Evolutionary conservation across 2,797 vertebrate species (phyloP).

Genomic region (Nothura maculosa): DNA sequence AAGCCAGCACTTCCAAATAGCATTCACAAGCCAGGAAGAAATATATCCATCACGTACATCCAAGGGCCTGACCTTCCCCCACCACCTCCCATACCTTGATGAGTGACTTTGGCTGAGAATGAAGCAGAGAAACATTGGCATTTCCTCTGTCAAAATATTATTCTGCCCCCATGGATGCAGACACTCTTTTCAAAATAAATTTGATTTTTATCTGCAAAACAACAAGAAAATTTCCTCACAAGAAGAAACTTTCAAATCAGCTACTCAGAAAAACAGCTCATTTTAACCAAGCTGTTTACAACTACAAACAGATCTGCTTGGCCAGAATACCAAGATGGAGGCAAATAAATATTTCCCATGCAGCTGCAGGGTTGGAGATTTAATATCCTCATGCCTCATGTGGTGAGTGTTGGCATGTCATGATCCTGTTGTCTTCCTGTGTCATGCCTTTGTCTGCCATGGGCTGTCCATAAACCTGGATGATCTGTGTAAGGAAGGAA

Average conservation of each 20-base stretch:
- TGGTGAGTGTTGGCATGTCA: background rate
- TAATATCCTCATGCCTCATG: background rate
- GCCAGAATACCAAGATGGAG: slow-evolving; percentile 24
- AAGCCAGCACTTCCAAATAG: slow-evolving; percentile 31
- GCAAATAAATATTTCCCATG: slow-evolving; percentile 31
- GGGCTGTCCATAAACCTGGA: background rate
- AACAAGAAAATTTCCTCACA: slow-evolving; percentile 64
- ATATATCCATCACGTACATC: slow-evolving; percentile 5
- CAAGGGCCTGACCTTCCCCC: slow-evolving; percentile 27
- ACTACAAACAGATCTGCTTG: slow-evolving; percentile 45
- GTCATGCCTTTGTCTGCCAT: background rate
- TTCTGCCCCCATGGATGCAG: slow-evolving; percentile 52
- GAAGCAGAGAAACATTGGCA: slow-evolving; percentile 54
- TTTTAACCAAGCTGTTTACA: slow-evolving; percentile 52
- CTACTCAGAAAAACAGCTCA: slow-evolving; percentile 24
- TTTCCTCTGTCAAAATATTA: slow-evolving; percentile 70
- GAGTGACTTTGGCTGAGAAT: slow-evolving; percentile 35
- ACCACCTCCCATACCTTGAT: slow-evolving; percentile 52
- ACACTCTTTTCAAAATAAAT: slow-evolving; percentile 57
- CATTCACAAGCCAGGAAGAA: slow-evolving; percentile 23
- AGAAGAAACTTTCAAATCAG: slow-evolving; percentile 51
- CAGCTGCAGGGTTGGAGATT: background rate
- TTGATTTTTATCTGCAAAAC: slow-evolving; percentile 67
- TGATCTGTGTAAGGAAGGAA: background rate
- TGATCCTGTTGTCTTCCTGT: background rate